Conservation (phyloP, 2,888 invertebrate species). For the Lithophane semibrunnea region DNA sequence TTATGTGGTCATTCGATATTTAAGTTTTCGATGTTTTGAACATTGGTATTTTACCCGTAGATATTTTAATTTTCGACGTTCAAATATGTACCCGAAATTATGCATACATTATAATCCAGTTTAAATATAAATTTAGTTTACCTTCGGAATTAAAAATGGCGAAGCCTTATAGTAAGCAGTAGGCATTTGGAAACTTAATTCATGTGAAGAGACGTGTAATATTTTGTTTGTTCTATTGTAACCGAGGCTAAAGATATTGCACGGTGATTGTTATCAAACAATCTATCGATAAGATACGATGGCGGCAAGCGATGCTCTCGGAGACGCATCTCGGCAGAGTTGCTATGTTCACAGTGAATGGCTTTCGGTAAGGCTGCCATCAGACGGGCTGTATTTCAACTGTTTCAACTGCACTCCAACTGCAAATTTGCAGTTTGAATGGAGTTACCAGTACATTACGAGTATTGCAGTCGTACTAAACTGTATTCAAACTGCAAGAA, state of each 20-base stretch:
- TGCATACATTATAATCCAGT: neutral
- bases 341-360: neutral
- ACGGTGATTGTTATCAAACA: conserved; percentile 56
- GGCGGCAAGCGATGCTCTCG: conserved; percentile 16
- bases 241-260: conserved; percentile 35
- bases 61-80: too few relatives aligned
- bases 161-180: neutral
- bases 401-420: too few relatives aligned
- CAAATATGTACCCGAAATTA: too few relatives aligned
- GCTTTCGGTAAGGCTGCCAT: neutral
- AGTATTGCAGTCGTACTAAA: too few relatives aligned
- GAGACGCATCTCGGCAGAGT: conserved; percentile 3
- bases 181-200: neutral
- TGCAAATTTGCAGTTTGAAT: too few relatives aligned
- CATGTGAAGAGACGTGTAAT: neutral
- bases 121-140: neutral
- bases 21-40: too few relatives aligned
- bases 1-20: too few relatives aligned
- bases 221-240: conserved; percentile 33
- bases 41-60: too few relatives aligned
- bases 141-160: neutral
- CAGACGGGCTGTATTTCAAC: too few relatives aligned
- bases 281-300: conserved; percentile 61
- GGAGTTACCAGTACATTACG: too few relatives aligned
- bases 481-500: too few relatives aligned